Evolutionary conservation across 1,140 invertebrate species (phyloP), one percentile per base, ranked within the genome.

Genomic region (Reticulitermes speratus): DNA sequence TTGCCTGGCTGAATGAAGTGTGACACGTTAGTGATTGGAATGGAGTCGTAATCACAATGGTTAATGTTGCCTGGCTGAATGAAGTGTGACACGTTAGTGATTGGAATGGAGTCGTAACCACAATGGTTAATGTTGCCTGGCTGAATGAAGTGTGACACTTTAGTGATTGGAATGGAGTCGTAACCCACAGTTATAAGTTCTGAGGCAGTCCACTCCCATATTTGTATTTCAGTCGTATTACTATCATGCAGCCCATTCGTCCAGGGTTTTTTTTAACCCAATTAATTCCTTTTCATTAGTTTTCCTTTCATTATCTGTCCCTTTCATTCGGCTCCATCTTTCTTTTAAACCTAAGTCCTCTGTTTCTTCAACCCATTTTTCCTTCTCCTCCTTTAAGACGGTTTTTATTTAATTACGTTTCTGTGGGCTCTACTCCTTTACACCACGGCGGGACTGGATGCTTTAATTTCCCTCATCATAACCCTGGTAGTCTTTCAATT

Each of bases 391-490:
- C 65, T 75, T 75, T n/a, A 75, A 75, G 65, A 75, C n/a, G 65
- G 25, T 30, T 75, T 38, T 75, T 75, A 75, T 75, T 75, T 75
- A 75, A 75, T 75, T 75, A 75, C 65, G n/a, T 25, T 8, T 3
- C 11, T 75, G 65, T 30, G 65, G n/a, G n/a, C n/a, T 25, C 65
- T 14, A 14, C 65, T 30, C 25, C 25, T 25, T 16, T 75, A 2
- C 65, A 8, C 65, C 65, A 21, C 7, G 19, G 59, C 21, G 21
- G 59, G 16, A 65, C 16, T n/a, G 25, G n/a, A n/a, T 30, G 65
- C 65, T 30, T 75, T 75, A 75, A 75, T 75, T 75, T 75, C 65
- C 65, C n/a, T 75, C 65, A 75, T 75, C 65, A 75, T 75, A 75
- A 75, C 65, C 65, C 65, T n/a, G 25, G 65, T 25, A 75, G 52